phyloP scores from a whole-genome alignment of 2,888 invertebrate species.

The Drosophila anceps region DNA sequence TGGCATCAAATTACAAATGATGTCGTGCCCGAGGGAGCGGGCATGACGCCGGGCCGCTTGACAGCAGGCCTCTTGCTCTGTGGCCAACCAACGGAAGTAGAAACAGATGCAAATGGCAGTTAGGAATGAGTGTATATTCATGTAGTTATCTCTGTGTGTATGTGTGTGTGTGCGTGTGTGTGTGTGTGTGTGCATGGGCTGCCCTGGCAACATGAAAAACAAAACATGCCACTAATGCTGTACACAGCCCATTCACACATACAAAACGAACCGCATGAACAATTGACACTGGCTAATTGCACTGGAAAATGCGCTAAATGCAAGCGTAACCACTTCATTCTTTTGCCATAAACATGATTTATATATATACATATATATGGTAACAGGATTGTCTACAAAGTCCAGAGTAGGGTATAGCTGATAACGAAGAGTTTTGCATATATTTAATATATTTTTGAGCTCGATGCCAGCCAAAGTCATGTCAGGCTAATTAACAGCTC shows the following conservation, averaged over 20 bases:
- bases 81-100: conserved; percentile 72
- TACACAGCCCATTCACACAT: conserved; percentile 40
- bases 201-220: conserved; percentile 46
- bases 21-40: conserved; percentile 37
- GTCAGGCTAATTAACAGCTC: conserved; percentile 66
- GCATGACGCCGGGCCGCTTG: conserved; percentile 12
- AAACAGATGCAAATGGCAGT: conserved; percentile 76
- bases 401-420: not conserved
- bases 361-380: too few species aligned
- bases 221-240: conserved; percentile 68
- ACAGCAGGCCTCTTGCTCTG: conserved; percentile 47
- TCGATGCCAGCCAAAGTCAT: not conserved
- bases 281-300: conserved; percentile 76
- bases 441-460: too few species aligned
- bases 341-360: not conserved
- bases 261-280: conserved; percentile 34
- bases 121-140: conserved; percentile 17
- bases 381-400: not conserved
- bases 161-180: conserved; percentile 16
- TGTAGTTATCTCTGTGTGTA: conserved; percentile 8
- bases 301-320: conserved; percentile 67
- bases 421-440: not conserved
- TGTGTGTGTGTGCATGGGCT: conserved; percentile 14
- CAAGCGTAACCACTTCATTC: conserved; percentile 34
- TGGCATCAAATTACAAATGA: conserved; percentile 74